Percentiles rank a stretch among this genome's conserved stretches.
phyloP scores from a whole-genome alignment of 1,140 invertebrate genomes.

The Centruroides sculpturatus region DNA sequence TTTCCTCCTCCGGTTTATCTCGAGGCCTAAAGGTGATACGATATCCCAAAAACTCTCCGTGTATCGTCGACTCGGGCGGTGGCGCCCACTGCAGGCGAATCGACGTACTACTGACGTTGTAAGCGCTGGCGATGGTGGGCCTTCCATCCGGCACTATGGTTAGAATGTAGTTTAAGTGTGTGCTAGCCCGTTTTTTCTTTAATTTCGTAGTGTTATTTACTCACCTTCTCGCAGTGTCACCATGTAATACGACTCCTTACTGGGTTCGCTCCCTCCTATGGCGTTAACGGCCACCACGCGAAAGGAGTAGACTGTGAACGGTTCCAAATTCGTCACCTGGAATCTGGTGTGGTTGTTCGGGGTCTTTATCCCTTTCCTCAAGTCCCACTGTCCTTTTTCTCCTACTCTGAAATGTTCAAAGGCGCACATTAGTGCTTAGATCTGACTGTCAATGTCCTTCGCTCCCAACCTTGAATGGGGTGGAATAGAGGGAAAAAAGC shows the following conservation, averaged over 20 bases:
- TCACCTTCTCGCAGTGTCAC: slow-evolving; percentile 55
- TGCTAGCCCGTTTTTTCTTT: neutral
- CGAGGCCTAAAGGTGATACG: slow-evolving; percentile 48
- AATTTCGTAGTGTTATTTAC: neutral
- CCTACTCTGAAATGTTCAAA: slow-evolving; percentile 24
- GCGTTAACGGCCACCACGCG: slow-evolving; percentile 52
- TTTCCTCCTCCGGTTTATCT: slow-evolving; percentile 25
- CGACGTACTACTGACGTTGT: slow-evolving; percentile 51
- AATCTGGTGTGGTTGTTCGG: slow-evolving; percentile 43
- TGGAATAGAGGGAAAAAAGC: too few species aligned
- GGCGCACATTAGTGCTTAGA: too few species aligned
- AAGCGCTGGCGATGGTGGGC: slow-evolving; percentile 50
- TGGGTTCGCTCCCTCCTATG: slow-evolving; percentile 49
- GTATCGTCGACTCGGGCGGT: slow-evolving; percentile 47
- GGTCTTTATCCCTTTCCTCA: slow-evolving; percentile 38
- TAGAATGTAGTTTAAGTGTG: neutral
- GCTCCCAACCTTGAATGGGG: too few species aligned
- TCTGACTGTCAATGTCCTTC: too few species aligned
- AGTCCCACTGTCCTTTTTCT: slow-evolving; percentile 30
- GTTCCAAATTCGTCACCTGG: slow-evolving; percentile 42
- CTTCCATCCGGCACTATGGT: slow-evolving; percentile 51
- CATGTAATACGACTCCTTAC: slow-evolving; percentile 58
- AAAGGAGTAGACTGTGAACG: slow-evolving; percentile 62
- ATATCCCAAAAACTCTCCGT: slow-evolving; percentile 65
- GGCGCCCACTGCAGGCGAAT: slow-evolving; percentile 55